Conservation (phyloP, 1,140 invertebrate species). For the Arion vulgaris region DNA sequence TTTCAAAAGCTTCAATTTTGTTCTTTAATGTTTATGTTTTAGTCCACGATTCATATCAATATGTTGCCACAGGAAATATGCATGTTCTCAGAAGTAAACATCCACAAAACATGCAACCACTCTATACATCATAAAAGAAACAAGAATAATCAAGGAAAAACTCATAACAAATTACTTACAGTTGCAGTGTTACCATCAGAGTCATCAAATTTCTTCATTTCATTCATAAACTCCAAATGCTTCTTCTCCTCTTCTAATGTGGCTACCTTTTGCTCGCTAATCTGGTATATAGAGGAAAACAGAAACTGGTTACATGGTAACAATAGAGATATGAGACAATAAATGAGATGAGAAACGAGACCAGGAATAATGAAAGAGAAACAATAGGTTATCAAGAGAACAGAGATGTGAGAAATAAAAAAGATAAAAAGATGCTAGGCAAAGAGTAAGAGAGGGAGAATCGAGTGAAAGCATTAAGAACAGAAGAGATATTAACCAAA, state of each 20-base stretch:
- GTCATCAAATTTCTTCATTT: constrained; percentile 92
- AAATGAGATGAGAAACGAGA: not conserved
- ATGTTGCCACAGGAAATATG: too few relatives aligned
- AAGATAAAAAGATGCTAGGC: not conserved
- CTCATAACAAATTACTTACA: constrained; percentile 38
- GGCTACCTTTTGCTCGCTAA: constrained; percentile 83
- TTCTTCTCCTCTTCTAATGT: constrained; percentile 98
- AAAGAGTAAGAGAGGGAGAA: constrained; percentile 24
- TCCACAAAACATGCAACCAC: too few relatives aligned
- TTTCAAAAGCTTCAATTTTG: too few relatives aligned
- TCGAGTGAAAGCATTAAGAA: too few relatives aligned
- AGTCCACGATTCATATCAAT: too few relatives aligned
- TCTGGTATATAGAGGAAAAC: not conserved
- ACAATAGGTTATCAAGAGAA: too few relatives aligned
- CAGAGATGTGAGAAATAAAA: not conserved
- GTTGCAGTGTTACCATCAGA: constrained; percentile 71
- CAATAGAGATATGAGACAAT: not conserved
- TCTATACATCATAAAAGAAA: too few relatives aligned
- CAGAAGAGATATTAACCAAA: not conserved
- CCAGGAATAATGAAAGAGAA: not conserved
- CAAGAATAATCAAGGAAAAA: too few relatives aligned
- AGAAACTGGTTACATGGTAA: not conserved
- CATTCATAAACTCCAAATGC: constrained; percentile 98
- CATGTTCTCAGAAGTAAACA: too few relatives aligned
- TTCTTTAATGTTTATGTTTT: too few relatives aligned